Conservation (phyloP, 2,113 vertebrate species). For the Plecturocebus donacophilus region DNA sequence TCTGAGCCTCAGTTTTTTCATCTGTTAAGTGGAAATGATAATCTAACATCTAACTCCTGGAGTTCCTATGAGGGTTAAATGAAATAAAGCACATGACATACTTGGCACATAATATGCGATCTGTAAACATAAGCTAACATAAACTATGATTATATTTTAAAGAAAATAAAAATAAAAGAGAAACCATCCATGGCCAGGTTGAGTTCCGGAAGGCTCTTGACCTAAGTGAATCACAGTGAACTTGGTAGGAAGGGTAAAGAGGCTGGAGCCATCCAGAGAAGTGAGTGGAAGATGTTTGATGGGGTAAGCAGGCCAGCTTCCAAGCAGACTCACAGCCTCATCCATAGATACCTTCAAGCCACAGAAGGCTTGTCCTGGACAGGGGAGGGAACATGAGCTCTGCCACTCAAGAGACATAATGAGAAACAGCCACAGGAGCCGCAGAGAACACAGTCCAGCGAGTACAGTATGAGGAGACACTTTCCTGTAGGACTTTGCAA, state of each 20-base stretch:
- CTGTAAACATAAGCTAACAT: not conserved
- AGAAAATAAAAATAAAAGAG: not conserved
- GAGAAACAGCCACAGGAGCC: not conserved
- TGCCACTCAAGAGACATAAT: not conserved
- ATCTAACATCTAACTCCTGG: not conserved
- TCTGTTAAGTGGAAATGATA: not conserved
- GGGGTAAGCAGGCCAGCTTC: not conserved
- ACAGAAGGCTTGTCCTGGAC: not conserved
- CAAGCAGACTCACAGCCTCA: not conserved
- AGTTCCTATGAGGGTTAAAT: not conserved
- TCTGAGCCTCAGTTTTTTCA: not conserved
- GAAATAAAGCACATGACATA: not conserved
- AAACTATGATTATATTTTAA: constrained; percentile 26
- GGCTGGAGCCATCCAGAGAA: not conserved
- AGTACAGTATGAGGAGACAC: not conserved
- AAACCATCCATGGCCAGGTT: not conserved
- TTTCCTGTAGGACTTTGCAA: not conserved
- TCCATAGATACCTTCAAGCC: not conserved
- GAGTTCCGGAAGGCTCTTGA: constrained; percentile 10
- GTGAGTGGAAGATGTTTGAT: not conserved
- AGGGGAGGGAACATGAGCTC: not conserved
- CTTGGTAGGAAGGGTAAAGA: not conserved
- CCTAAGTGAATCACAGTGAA: not conserved
- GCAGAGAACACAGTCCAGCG: not conserved
- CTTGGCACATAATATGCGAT: not conserved